Conservation (phyloP, 2,113 vertebrate genomes). For the Budorcas taxicolor region DNA sequence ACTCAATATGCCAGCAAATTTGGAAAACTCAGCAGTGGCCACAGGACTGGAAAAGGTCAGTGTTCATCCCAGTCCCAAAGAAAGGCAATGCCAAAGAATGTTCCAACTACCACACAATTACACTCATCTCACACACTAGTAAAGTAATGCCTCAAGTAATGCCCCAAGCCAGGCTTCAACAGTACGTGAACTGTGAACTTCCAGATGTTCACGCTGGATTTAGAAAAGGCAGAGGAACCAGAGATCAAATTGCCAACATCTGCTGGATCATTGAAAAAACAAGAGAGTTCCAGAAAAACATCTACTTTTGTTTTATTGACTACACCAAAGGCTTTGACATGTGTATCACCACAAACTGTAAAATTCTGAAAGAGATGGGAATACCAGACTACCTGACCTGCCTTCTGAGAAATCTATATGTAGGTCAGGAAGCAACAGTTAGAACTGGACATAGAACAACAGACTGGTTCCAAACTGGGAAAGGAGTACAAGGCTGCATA, state of each 20-base stretch:
- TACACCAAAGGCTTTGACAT: background rate
- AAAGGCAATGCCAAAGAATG: background rate
- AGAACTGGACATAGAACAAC: background rate
- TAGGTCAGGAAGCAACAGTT: background rate
- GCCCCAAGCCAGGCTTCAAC: background rate
- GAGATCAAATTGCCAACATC: background rate
- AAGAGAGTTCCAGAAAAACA: background rate
- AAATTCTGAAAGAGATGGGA: background rate
- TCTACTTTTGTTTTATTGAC: background rate
- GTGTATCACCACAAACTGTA: background rate
- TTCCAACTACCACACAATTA: background rate
- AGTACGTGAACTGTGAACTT: background rate
- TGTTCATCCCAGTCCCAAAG: background rate
- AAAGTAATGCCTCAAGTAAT: background rate
- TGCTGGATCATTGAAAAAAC: background rate
- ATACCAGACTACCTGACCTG: background rate
- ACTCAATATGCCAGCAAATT: background rate
- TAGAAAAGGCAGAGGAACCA: background rate
- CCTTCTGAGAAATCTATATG: background rate
- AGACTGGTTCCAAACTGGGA: background rate
- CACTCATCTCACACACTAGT: background rate
- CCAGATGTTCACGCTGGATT: background rate
- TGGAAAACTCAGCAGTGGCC: background rate
- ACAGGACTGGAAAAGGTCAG: background rate
- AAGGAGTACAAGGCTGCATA: background rate